A percentile compares a stretch with the other conserved stretches of the same genome.
Conservation (phyloP, 2,113 vertebrate species). For the Chloebia gouldiae region DNA sequence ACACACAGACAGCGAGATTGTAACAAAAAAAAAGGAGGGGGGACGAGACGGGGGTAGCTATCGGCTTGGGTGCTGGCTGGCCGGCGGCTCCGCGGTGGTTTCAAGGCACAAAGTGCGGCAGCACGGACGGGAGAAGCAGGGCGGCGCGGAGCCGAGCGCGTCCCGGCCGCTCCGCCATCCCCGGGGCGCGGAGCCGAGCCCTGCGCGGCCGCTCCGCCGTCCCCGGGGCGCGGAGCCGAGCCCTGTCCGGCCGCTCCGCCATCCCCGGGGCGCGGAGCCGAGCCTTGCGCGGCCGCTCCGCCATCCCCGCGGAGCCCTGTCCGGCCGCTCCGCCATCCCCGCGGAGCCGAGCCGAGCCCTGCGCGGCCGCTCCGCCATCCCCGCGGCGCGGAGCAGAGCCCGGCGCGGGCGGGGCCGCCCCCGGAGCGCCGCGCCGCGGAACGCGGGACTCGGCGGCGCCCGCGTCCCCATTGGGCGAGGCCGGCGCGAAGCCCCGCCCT, state of each 20-base stretch:
- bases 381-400: no score
- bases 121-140: no score
- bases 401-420: neutral
- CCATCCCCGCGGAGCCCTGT: no score
- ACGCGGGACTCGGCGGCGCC: neutral
- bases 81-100: neutral
- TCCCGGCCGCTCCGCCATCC: neutral
- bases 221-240: no score
- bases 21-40: rapidly evolving
- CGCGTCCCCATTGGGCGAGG: neutral
- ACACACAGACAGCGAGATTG: neutral
- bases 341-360: no score
- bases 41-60: rapidly evolving
- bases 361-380: no score
- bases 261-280: no score
- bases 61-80: neutral
- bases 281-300: no score
- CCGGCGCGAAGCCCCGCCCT: neutral
- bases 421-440: neutral
- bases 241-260: no score
- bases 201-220: neutral
- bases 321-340: no score
- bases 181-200: no score
- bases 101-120: neutral
- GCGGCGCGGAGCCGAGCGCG: rapidly evolving